Conservation (phyloP, 2,888 invertebrate genomes). For the Entomobrya multifasciata region DNA sequence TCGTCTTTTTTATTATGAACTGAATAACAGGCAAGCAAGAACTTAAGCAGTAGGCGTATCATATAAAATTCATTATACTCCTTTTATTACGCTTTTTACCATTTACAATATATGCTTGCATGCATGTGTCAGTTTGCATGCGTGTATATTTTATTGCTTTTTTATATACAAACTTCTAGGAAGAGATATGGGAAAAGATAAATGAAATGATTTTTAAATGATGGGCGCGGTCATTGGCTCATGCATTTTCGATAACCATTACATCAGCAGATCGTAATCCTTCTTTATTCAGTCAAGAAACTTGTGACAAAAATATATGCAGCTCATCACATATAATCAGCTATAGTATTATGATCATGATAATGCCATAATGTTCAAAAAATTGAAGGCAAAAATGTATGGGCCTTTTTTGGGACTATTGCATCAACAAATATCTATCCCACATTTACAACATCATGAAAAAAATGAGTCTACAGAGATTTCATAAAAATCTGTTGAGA, state of each 20-base stretch:
- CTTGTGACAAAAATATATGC: no score
- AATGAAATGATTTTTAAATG: conserved; percentile 47
- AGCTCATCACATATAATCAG: no score
- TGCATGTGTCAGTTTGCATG: not conserved
- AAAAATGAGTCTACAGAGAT: conserved; percentile 23
- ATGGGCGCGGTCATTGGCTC: conserved; percentile 54
- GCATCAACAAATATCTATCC: no score
- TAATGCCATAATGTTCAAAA: no score
- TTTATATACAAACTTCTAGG: no score
- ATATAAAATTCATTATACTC: conserved; percentile 8
- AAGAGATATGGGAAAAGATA: conserved; percentile 17
- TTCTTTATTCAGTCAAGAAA: no score
- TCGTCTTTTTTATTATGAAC: not conserved
- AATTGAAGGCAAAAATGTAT: no score
- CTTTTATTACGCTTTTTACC: not conserved
- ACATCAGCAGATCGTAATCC: no score
- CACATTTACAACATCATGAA: not conserved
- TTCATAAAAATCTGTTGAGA: conserved; percentile 10
- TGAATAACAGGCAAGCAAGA: not conserved
- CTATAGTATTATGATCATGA: no score
- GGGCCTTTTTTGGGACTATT: no score
- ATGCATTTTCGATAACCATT: conserved; percentile 1
- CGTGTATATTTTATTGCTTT: not conserved
- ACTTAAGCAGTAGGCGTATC: no score
- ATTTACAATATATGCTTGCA: not conserved